These are phyloP conservation scores for Halocaridina rubra DNA, from an alignment of 2,888 invertebrate species.

Conservation along the genomic window DNA sequence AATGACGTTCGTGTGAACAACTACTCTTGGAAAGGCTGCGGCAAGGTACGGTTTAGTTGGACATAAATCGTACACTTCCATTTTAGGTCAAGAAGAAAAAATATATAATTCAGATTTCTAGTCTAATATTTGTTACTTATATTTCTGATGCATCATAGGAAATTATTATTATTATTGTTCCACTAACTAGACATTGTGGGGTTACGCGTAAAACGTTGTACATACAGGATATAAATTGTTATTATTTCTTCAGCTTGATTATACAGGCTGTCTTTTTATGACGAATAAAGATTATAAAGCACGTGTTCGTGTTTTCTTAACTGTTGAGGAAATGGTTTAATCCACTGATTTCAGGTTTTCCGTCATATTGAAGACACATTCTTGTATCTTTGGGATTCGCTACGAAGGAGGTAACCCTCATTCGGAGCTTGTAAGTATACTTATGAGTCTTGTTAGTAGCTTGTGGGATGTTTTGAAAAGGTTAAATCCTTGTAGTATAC, in stretches of 20 bases:
- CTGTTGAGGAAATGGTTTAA: too few species aligned
- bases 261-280: slow-evolving; percentile 58
- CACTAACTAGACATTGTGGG: slow-evolving; percentile 30
- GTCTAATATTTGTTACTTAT: slow-evolving; percentile 29
- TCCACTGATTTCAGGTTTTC: neutral
- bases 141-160: slow-evolving; percentile 35
- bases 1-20: slow-evolving; percentile 47
- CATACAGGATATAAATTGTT: slow-evolving; percentile 54
- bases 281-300: slow-evolving; percentile 54
- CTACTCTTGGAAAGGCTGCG: slow-evolving; percentile 24
- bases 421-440: too few species aligned
- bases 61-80: slow-evolving; percentile 36
- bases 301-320: too few species aligned
- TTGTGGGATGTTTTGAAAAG: too few species aligned
- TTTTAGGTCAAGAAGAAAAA: slow-evolving; percentile 37
- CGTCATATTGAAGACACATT: neutral
- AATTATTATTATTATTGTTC: too few species aligned
- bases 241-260: slow-evolving; percentile 55
- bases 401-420: too few species aligned
- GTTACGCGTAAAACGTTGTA: slow-evolving; percentile 38
- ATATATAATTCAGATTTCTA: too few species aligned
- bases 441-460: too few species aligned
- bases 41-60: slow-evolving; percentile 34
- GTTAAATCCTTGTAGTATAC: too few species aligned
- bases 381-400: neutral